These are phyloP conservation scores for Oophaga sylvatica DNA, from an alignment of 2,797 vertebrate species.

Conservation along the genomic window DNA sequence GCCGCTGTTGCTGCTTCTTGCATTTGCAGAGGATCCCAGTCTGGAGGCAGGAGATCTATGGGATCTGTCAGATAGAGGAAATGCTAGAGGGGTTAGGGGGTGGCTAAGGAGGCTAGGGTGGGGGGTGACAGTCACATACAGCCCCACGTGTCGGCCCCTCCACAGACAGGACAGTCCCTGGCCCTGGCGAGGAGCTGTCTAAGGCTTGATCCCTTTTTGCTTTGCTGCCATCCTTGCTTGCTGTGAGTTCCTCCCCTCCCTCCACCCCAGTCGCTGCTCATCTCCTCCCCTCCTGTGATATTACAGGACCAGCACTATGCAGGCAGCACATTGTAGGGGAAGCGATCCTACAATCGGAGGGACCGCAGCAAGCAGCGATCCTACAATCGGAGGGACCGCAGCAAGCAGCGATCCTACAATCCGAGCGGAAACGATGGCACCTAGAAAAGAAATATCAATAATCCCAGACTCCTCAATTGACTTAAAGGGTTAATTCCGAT, in stretches of 20 bases:
- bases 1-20: neutral
- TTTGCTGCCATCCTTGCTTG: constrained; percentile 43
- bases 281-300: constrained; percentile 44
- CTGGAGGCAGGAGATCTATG: neutral
- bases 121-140: neutral
- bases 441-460: too few relatives aligned
- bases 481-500: too few relatives aligned
- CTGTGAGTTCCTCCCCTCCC: constrained; percentile 44
- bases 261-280: constrained; percentile 32
- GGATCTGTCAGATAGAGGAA: neutral
- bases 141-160: constrained; percentile 21
- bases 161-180: constrained; percentile 24
- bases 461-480: too few relatives aligned
- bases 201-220: constrained; percentile 30
- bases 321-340: neutral
- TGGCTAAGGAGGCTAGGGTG: neutral
- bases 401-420: too few relatives aligned
- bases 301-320: neutral
- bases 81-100: neutral
- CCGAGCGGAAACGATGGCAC: too few relatives aligned
- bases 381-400: too few relatives aligned
- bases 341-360: too few relatives aligned
- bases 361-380: neutral
- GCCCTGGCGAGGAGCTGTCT: constrained; percentile 10
- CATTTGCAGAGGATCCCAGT: neutral